Percentiles rank a stretch among this genome's conserved stretches.
phyloP scores from a whole-genome alignment of 2,888 invertebrate genomes.

The Agapetus fuscipes region DNA sequence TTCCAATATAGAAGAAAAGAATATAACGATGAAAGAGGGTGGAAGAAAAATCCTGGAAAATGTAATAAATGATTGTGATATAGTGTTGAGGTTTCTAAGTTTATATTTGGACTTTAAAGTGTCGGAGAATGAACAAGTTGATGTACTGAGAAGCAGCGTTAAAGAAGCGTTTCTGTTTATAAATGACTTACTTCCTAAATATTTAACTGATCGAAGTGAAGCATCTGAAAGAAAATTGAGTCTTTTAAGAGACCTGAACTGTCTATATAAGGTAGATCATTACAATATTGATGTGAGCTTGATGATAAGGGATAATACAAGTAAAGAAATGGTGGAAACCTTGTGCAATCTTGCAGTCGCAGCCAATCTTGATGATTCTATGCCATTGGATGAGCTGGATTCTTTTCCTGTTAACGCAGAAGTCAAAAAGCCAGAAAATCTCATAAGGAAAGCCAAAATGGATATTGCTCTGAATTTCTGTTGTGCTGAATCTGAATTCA shows the following conservation, averaged over 20 bases:
- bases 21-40: background rate
- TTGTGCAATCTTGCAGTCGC: constrained; percentile 8
- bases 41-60: background rate
- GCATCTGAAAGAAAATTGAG: background rate
- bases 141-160: background rate
- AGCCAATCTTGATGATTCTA: constrained; percentile 2
- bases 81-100: constrained; percentile 11
- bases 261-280: constrained; percentile 5
- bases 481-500: constrained; percentile 28
- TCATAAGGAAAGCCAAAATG: constrained; percentile 31
- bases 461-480: constrained; percentile 35
- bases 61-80: constrained; percentile 6
- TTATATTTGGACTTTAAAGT: constrained; percentile 7
- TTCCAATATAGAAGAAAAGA: constrained; percentile 1
- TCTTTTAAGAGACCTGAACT: background rate
- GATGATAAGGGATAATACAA: constrained; percentile 9
- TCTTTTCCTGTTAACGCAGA: background rate
- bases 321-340: constrained; percentile 12
- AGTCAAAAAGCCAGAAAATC: constrained; percentile 1
- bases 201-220: constrained; percentile 1
- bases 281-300: constrained; percentile 6
- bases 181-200: constrained; percentile 1
- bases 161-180: constrained; percentile 7
- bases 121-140: background rate
- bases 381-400: constrained; percentile 8